Base-by-base conservation (phyloP, 1,140 invertebrate species). In the Cotesia glomerata region DNA sequence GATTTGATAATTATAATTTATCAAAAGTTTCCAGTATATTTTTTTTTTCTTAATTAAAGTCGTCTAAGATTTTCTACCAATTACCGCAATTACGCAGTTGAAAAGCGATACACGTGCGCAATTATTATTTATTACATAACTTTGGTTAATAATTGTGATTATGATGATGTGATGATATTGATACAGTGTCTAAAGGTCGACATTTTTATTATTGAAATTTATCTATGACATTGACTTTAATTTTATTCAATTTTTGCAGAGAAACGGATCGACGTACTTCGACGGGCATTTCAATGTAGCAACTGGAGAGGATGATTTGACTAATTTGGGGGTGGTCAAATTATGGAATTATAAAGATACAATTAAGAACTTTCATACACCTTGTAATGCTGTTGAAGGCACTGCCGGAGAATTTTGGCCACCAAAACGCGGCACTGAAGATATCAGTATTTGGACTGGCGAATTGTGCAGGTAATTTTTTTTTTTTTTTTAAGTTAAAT, bases 401-500 rank as follows among this genome's bases (percentile, higher is more conserved):
- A 94, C 92, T 16, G 91, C 91, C 0, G 94, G 94, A 0, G 93
- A 95, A 84, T 93, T 94, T 78, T 93, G 93, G 81, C 90, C 93
- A 0, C 91, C 91, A 3, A 85, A 89, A 71, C 79, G 90, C 67
- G 87, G 83, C 0, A 89, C 89, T 39, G 85, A 89, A 3, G 87
- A 90, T 5, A 88, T 90, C 3, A 84, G 84, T 3, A 80, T 94
- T 35, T 94, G 91, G 82, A 90, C 90, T 16, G 83, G 91, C 3
- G 93, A 94, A 76, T 84, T 94, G 69, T 94, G 93, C 81, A 90
- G 92, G 79, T 87, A 18, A 69, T 64, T 18, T 63, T 39, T 65
- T 79, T 7, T 68, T 36, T 63, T 34, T 39, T n/a, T 35, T n/a
- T 51, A 5, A 45, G 5, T 11, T 45, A 11, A 26, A 26, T 26